phyloP scores from a whole-genome alignment of 1,140 invertebrate species.

The Drosophila truncata region DNA sequence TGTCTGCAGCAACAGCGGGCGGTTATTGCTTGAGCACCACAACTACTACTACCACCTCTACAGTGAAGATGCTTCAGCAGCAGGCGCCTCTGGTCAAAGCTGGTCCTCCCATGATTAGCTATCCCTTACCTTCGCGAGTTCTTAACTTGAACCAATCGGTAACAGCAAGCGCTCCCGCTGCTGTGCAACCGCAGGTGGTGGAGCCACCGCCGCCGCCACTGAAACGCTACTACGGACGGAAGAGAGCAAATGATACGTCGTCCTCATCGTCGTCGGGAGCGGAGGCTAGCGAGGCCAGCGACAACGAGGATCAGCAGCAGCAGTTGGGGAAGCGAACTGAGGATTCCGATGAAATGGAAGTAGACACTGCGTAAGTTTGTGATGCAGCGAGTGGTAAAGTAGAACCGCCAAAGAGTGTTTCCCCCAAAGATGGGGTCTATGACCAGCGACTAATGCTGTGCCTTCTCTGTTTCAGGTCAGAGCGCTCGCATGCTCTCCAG shows the following conservation, averaged over 20 bases:
- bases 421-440: too few relatives aligned
- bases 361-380: conserved; percentile 84
- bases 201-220: conserved; percentile 83
- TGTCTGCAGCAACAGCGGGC: conserved; percentile 14
- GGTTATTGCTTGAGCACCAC: conserved; percentile 51
- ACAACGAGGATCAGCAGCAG: conserved; percentile 48
- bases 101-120: conserved; percentile 67
- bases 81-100: conserved; percentile 10
- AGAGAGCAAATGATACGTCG: conserved; percentile 87
- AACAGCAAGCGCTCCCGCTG: conserved; percentile 7
- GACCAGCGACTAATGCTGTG: neutral
- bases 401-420: conserved; percentile 42
- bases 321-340: conserved; percentile 53
- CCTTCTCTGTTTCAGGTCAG: conserved; percentile 71
- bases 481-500: conserved; percentile 71
- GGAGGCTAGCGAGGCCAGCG: conserved; percentile 67
- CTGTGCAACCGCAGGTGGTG: conserved; percentile 52
- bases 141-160: conserved; percentile 33
- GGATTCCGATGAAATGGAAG: conserved; percentile 77
- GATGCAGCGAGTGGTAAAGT: conserved; percentile 74
- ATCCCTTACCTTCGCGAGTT: conserved; percentile 60
- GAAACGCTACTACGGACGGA: conserved; percentile 89
- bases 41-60: conserved; percentile 64
- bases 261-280: conserved; percentile 65
- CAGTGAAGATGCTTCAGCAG: conserved; percentile 45